A percentile compares a stretch with the other conserved stretches of the same genome.
Conservation (phyloP, 2,888 invertebrate genomes). For the Branchellion lobata region DNA sequence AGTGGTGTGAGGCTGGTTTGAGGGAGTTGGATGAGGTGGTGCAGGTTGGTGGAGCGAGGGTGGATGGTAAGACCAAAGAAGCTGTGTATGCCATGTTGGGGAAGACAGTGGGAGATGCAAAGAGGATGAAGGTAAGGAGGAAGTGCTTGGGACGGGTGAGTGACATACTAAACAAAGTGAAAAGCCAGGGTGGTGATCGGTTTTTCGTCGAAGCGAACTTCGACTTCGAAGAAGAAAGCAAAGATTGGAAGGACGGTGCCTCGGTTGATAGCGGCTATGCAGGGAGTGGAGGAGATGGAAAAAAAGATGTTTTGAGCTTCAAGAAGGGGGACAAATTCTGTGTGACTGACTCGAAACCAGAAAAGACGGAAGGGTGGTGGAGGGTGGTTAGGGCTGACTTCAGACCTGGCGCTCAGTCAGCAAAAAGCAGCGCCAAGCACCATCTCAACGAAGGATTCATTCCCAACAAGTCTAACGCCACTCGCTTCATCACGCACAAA, state of each 20-base stretch:
- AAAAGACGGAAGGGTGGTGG: constrained; percentile 13
- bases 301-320: constrained; percentile 46
- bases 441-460: constrained; percentile 13
- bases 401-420: background rate
- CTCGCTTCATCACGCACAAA: background rate
- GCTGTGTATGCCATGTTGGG: constrained; percentile 48
- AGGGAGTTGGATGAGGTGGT: constrained; percentile 50
- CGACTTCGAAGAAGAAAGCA: constrained; percentile 25
- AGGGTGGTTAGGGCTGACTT: constrained; percentile 19
- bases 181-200: constrained; percentile 49
- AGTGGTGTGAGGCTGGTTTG: constrained; percentile 47
- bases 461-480: constrained; percentile 29
- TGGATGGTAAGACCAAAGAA: constrained; percentile 49
- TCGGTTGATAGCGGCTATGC: too few species aligned
- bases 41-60: constrained; percentile 45
- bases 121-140: constrained; percentile 45
- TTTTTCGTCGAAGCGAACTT: constrained; percentile 50
- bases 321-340: constrained; percentile 50
- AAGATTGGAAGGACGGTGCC: background rate
- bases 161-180: constrained; percentile 41
- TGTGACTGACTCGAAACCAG: constrained; percentile 21
- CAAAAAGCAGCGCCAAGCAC: background rate
- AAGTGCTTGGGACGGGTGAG: constrained; percentile 6
- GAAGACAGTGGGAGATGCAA: constrained; percentile 7
- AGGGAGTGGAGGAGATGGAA: background rate